Evolutionary conservation across 2,113 vertebrate genomes (phyloP).

Genomic region (Dromaius novaehollandiae): DNA sequence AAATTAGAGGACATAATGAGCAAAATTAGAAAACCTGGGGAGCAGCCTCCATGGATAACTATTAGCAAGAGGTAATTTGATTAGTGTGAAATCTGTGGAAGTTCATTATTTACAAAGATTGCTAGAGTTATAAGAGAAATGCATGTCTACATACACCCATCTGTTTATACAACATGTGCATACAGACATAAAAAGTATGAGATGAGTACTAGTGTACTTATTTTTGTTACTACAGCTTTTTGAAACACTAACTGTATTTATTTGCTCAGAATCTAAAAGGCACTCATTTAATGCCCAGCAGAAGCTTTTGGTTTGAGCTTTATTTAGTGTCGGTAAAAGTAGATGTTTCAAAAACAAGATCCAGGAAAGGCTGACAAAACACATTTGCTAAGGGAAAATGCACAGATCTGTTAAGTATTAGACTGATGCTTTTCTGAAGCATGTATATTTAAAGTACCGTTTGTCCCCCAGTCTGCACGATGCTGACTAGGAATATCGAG

Average conservation of each 20-base stretch:
- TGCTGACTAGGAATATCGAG: neutral
- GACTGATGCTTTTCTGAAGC: constrained; percentile 46
- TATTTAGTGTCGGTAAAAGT: constrained; percentile 5
- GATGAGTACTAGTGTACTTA: neutral
- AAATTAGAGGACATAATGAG: constrained; percentile 68
- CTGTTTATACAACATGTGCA: neutral
- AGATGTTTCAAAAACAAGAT: neutral
- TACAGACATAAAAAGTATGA: neutral
- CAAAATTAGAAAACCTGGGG: constrained; percentile 51
- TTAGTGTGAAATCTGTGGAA: constrained; percentile 26
- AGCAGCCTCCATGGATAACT: constrained; percentile 31
- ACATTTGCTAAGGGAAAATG: constrained; percentile 46
- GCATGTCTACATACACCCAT: neutral
- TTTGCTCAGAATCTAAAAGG: constrained; percentile 48
- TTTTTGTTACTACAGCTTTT: neutral
- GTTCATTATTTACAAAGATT: constrained; percentile 38
- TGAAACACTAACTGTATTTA: constrained; percentile 15
- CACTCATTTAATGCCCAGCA: neutral
- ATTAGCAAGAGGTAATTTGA: constrained; percentile 27
- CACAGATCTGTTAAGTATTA: constrained; percentile 35
- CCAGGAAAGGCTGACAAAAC: neutral
- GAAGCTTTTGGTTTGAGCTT: constrained; percentile 30
- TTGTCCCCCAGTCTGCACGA: neutral
- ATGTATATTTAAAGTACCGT: constrained; percentile 34
- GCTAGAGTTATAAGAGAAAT: neutral